Evolutionary conservation across 2,797 vertebrate species (phyloP).

Genomic region (Oophaga sylvatica): DNA sequence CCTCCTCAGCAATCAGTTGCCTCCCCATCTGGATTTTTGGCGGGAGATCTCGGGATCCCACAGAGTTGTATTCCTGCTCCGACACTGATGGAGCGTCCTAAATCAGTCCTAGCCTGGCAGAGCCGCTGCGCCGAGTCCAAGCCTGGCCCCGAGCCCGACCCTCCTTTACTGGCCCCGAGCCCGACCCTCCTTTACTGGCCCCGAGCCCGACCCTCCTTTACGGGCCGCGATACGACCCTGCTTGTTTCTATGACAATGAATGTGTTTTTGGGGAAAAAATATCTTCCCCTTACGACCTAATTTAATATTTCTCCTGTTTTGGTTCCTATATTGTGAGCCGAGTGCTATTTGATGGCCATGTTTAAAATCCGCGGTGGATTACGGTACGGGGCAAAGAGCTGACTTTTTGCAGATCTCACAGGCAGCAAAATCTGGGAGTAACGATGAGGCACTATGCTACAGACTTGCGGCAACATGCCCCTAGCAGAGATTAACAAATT

Average conservation of each 20-base stretch:
- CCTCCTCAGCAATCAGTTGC: constrained; percentile 20
- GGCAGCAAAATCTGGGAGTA: no score
- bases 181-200: no score
- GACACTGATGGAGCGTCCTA: constrained; percentile 47
- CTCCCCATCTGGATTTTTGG: constrained; percentile 53
- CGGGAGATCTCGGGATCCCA: constrained; percentile 26
- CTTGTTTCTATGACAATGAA: constrained; percentile 52
- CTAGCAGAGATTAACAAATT: no score
- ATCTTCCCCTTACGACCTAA: constrained; percentile 19
- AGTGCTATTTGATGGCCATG: no score
- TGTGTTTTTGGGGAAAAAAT: constrained; percentile 43
- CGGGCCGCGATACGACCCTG: constrained; percentile 17
- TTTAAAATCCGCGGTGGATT: no score
- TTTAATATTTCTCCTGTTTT: constrained; percentile 17
- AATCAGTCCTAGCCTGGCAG: constrained; percentile 52
- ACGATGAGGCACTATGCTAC: no score
- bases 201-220: no score
- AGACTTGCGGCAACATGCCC: no score
- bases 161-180: no score
- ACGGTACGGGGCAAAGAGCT: no score
- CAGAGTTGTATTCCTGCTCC: constrained; percentile 32
- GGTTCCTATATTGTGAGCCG: background rate
- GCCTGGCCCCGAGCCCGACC: constrained; percentile 35
- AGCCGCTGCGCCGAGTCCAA: constrained; percentile 17
- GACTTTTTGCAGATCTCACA: no score